Evolutionary conservation across 53 echinoderm and acorn worm genomes (phyloP).

Genomic region (Mesocentrotus franciscanus): DNA sequence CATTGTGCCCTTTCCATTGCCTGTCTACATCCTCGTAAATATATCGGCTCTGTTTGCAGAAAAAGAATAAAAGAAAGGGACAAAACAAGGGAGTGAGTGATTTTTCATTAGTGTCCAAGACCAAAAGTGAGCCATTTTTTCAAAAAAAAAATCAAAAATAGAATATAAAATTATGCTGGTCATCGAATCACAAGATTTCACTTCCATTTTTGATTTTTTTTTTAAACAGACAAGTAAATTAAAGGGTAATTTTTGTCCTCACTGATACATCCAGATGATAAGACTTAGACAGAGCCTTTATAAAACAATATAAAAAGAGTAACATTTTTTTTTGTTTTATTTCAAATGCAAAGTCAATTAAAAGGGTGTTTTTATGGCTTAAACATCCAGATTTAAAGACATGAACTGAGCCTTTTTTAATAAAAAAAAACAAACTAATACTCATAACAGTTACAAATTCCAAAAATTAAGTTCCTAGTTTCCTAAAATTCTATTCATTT

Average conservation of each 20-base stretch:
- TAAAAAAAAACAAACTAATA: too few species aligned
- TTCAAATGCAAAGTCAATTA: too few species aligned
- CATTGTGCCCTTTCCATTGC: constrained; percentile 94
- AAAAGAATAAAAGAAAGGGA: constrained; percentile 52
- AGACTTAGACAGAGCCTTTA: too few species aligned
- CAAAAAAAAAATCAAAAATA: neutral
- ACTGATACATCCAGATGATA: too few species aligned
- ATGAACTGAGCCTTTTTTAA: too few species aligned
- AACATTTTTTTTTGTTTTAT: too few species aligned
- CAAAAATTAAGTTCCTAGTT: too few species aligned
- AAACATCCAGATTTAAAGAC: neutral
- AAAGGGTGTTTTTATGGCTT: neutral
- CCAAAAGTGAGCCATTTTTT: neutral
- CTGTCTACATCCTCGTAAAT: constrained; percentile 85
- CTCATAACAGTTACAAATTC: too few species aligned
- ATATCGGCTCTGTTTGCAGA: constrained; percentile 84
- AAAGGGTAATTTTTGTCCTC: too few species aligned
- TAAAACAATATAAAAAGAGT: too few species aligned
- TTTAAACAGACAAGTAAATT: too few species aligned
- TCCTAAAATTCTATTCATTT: too few species aligned
- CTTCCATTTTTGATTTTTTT: neutral
- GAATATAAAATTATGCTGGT: neutral
- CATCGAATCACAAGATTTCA: neutral
- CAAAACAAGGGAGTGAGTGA: neutral
- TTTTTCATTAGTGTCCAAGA: neutral